Conservation (phyloP, 2,888 invertebrate species). For the Sarcophaga subvicina region DNA sequence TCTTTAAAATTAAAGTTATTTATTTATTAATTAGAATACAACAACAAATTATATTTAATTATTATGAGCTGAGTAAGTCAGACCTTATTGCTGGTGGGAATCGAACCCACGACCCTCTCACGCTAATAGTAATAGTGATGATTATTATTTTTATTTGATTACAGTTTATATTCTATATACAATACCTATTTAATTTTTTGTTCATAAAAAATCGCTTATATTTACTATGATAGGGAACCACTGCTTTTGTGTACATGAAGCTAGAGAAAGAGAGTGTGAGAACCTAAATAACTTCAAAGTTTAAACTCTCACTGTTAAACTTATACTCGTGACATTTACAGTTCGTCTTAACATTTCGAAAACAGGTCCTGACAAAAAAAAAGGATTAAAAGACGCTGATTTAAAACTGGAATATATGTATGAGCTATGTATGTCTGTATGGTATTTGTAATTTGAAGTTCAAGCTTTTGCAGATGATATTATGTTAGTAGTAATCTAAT, state of each 20-base stretch:
- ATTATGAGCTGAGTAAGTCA: too few species aligned
- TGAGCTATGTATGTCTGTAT: too few species aligned
- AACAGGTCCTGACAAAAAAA: slow-evolving; percentile 46
- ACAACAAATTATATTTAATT: too few species aligned
- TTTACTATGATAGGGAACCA: background rate
- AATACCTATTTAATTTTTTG: too few species aligned
- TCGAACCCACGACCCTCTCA: too few species aligned
- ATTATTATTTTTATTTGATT: too few species aligned
- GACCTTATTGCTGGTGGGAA: too few species aligned
- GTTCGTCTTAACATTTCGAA: slow-evolving; percentile 6
- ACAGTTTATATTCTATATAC: too few species aligned
- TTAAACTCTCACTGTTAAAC: background rate
- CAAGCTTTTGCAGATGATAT: slow-evolving; percentile 14
- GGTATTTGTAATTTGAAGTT: slow-evolving; percentile 49
- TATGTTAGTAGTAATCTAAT: slow-evolving; percentile 18
- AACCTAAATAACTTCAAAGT: background rate
- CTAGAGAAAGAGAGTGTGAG: background rate
- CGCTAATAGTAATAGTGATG: too few species aligned
- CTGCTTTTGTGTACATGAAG: background rate
- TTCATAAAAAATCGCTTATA: background rate
- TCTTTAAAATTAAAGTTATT: too few species aligned
- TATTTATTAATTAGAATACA: too few species aligned
- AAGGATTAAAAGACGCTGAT: slow-evolving; percentile 27
- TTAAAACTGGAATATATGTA: slow-evolving; percentile 19
- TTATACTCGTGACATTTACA: too few species aligned